These are phyloP conservation scores for Polia nebulosa DNA, from an alignment of 2,888 invertebrate species.

Conservation along the genomic window DNA sequence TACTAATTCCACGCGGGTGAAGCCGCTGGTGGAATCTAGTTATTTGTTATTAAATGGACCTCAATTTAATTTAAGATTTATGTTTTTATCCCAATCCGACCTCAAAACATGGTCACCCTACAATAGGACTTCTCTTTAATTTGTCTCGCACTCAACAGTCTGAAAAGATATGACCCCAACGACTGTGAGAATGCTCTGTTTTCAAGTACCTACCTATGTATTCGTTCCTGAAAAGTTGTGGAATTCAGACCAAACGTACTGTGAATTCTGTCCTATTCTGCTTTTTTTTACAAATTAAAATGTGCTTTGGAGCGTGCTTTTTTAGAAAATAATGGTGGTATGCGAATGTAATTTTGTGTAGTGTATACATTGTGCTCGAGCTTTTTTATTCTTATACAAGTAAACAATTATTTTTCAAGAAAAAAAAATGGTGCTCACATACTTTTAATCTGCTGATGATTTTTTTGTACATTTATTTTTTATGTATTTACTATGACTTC, in stretches of 20 bases:
- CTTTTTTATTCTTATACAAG: slow-evolving; percentile 8
- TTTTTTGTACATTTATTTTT: no score
- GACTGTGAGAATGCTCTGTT: slow-evolving; percentile 73
- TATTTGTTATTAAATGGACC: not conserved
- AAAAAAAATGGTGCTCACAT: no score
- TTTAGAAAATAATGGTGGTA: slow-evolving; percentile 10
- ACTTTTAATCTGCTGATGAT: no score
- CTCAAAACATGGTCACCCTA: slow-evolving; percentile 64
- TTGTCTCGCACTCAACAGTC: slow-evolving; percentile 79
- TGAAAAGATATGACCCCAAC: slow-evolving; percentile 80
- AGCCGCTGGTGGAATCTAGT: no score
- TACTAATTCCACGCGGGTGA: no score
- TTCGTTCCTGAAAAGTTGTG: slow-evolving; percentile 60
- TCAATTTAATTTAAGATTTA: not conserved
- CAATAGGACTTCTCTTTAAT: slow-evolving; percentile 80
- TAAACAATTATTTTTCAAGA: no score
- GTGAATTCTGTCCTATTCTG: slow-evolving; percentile 13
- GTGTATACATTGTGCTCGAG: not conserved
- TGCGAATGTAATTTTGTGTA: slow-evolving; percentile 17
- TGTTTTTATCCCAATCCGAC: not conserved
- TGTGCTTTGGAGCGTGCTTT: slow-evolving; percentile 25
- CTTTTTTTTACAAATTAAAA: slow-evolving; percentile 49
- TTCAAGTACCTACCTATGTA: slow-evolving; percentile 70
- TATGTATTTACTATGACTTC: no score
- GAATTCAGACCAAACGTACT: slow-evolving; percentile 43